A percentile compares a stretch with the other conserved stretches of the same genome.
phyloP scores from a whole-genome alignment of 2,113 vertebrate species.

The Bufo gargarizans region DNA sequence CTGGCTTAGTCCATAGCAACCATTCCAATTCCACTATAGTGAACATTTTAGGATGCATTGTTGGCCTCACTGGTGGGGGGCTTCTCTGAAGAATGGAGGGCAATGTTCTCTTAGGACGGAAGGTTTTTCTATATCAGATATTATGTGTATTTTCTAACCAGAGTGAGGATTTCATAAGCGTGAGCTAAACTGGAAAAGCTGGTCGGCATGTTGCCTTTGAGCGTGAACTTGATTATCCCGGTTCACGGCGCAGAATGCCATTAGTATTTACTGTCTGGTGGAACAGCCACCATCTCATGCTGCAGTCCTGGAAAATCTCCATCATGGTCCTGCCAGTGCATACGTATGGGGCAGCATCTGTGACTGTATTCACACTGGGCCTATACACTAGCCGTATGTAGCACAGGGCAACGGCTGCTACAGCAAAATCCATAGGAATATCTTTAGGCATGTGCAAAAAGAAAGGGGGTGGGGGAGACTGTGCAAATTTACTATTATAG shows the following conservation, averaged over 20 bases:
- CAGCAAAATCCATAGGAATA: too few relatives aligned
- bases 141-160: not conserved
- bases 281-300: not conserved
- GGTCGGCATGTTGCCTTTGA: not conserved
- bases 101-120: not conserved
- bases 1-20: too few relatives aligned
- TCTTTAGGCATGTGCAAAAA: too few relatives aligned
- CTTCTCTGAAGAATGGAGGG: too few relatives aligned
- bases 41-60: too few relatives aligned
- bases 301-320: not conserved
- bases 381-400: not conserved
- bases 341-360: not conserved
- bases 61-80: too few relatives aligned
- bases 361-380: not conserved
- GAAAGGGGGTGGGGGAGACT: too few relatives aligned
- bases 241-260: too few relatives aligned
- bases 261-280: not conserved
- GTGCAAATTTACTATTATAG: too few relatives aligned
- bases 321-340: not conserved
- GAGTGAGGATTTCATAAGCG: not conserved
- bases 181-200: constrained; percentile 29
- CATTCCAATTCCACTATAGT: too few relatives aligned
- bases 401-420: not conserved
- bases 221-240: not conserved
- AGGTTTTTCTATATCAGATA: not conserved